Percentiles rank a stretch among this genome's conserved stretches.
These are phyloP conservation scores for Pyrrhosoma nymphula DNA, from an alignment of 2,888 invertebrate genomes.

Conservation along the genomic window DNA sequence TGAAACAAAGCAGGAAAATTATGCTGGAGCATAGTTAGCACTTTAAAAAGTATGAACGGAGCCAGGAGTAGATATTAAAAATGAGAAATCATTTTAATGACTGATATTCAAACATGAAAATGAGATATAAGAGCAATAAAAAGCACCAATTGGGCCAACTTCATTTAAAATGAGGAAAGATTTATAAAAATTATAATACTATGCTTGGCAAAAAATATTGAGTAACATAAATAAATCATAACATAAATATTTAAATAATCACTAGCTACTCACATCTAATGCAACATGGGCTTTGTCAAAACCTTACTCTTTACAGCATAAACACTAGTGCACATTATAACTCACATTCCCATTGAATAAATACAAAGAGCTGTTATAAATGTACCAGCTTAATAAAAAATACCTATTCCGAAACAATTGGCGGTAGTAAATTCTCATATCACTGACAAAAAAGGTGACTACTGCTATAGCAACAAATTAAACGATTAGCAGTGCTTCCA, in stretches of 20 bases:
- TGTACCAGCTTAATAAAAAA: not conserved
- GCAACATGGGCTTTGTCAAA: not conserved
- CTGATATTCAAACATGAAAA: not conserved
- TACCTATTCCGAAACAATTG: not conserved
- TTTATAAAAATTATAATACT: slow-evolving; percentile 24
- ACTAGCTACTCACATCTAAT: not conserved
- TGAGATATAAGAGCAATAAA: not conserved
- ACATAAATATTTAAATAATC: slow-evolving; percentile 29
- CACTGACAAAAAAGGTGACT: not conserved
- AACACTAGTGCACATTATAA: not conserved
- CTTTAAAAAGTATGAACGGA: not conserved
- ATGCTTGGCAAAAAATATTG: not conserved
- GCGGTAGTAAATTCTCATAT: not conserved
- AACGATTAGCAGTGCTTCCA: not conserved
- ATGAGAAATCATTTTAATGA: not conserved
- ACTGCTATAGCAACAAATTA: not conserved
- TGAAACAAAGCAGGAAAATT: not conserved
- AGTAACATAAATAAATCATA: not conserved
- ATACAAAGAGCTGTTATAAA: not conserved
- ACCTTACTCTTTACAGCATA: not conserved
- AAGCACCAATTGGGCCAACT: not conserved
- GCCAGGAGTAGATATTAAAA: not conserved
- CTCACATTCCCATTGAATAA: not conserved
- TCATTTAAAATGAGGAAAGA: not conserved
- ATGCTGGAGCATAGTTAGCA: not conserved